These are phyloP conservation scores for Boulengeromyrus knoepffleri DNA, from an alignment of 2,113 vertebrate species.

Conservation along the genomic window DNA sequence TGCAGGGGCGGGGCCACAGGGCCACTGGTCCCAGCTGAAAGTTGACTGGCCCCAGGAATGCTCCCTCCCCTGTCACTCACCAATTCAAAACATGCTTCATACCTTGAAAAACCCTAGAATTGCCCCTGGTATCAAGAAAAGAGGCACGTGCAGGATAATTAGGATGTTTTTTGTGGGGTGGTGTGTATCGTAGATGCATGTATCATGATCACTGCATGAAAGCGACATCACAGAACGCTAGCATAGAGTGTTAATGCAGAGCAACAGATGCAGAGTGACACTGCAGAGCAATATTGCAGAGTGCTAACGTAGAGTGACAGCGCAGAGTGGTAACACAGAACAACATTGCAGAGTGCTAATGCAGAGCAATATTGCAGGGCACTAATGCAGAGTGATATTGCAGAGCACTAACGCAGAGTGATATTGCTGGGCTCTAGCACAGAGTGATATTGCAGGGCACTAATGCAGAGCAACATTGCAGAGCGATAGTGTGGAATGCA, in stretches of 20 bases:
- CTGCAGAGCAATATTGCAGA: no score
- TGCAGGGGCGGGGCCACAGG: background rate
- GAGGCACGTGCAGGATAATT: background rate
- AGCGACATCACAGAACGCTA: background rate
- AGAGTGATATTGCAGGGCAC: constrained; percentile 26
- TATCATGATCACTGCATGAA: background rate
- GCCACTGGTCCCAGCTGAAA: background rate
- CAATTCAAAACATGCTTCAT: background rate
- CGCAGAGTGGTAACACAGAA: no score
- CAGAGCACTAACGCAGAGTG: constrained; percentile 13
- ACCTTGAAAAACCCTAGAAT: background rate
- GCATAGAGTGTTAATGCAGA: background rate
- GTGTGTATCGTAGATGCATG: background rate
- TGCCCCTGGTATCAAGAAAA: background rate
- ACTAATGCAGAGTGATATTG: no score
- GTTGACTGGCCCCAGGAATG: background rate
- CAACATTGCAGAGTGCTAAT: no score
- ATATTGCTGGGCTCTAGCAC: constrained; percentile 31
- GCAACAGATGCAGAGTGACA: background rate
- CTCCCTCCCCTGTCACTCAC: background rate
- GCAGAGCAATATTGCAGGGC: no score
- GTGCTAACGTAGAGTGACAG: no score
- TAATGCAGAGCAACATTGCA: constrained; percentile 34
- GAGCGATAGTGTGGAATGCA: constrained; percentile 2
- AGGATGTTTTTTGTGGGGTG: background rate